A percentile compares a stretch with the other conserved stretches of the same genome.
These are phyloP conservation scores for Carpatolechia fugitivella DNA, from an alignment of 2,888 invertebrate genomes.

Conservation along the genomic window DNA sequence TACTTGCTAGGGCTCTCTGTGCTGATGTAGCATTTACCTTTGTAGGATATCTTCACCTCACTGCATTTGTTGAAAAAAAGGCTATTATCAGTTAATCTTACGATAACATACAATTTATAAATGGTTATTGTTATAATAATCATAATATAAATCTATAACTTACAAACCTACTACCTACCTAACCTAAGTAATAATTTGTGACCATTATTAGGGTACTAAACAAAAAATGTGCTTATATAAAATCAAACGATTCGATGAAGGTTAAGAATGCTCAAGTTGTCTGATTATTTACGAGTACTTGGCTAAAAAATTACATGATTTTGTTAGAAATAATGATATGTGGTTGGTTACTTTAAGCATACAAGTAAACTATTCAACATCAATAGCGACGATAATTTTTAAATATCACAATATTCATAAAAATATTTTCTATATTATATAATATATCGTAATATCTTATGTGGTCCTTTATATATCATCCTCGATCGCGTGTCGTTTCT, in stretches of 20 bases:
- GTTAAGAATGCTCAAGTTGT: not conserved
- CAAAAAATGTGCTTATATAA: not conserved
- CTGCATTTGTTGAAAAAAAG: not conserved
- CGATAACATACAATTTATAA: conserved; percentile 17
- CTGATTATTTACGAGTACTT: not conserved
- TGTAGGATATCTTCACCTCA: not conserved
- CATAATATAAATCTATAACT: conserved; percentile 5
- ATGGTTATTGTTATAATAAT: conserved; percentile 10
- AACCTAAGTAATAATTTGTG: conserved; percentile 7
- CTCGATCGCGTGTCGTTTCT: conserved; percentile 51
- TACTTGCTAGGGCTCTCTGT: not conserved
- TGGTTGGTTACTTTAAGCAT: conserved; percentile 56
- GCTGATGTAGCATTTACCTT: not conserved
- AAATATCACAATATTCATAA: conserved; percentile 77
- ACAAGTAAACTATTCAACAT: conserved; percentile 64
- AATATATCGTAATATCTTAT: conserved; percentile 54
- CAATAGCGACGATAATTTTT: conserved; percentile 64
- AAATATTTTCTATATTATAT: conserved; percentile 47
- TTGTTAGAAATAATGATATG: conserved; percentile 74
- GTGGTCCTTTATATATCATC: conserved; percentile 62
- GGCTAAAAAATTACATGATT: conserved; percentile 33
- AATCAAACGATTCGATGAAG: not conserved
- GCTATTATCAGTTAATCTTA: conserved; percentile 5
- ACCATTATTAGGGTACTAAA: conserved; percentile 3
- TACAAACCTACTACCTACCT: conserved; percentile 1